phyloP scores from a whole-genome alignment of 37 sponge, comb jelly and placozoan genomes.

The Ephydatia muelleri region DNA sequence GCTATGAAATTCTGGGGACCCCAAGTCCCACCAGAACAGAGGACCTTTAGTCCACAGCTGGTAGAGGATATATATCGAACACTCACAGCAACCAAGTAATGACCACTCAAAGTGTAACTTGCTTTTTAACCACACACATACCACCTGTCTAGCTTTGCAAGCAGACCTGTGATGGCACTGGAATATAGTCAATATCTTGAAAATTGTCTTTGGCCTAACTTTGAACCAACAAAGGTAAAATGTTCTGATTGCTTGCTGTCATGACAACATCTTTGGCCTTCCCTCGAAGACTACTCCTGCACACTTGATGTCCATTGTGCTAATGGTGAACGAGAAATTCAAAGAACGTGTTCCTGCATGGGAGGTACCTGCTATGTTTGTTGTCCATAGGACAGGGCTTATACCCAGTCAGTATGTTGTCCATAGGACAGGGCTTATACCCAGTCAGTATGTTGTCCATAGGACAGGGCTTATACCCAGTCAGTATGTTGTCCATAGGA shows the following conservation, averaged over 20 bases:
- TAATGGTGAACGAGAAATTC: conserved; percentile 98
- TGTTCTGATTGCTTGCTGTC: neutral
- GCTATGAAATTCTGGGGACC: conserved; percentile 62
- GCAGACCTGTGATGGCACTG: conserved; percentile 64
- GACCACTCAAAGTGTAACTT: neutral
- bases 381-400: too few relatives aligned
- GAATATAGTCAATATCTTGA: conserved; percentile 98
- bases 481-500: too few relatives aligned
- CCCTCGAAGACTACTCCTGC: conserved; percentile 30
- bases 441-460: neutral
- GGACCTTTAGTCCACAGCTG: conserved; percentile 18
- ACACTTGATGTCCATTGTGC: conserved; percentile 87
- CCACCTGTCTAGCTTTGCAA: conserved; percentile 56
- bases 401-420: too few relatives aligned
- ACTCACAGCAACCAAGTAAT: conserved; percentile 39
- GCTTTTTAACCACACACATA: neutral
- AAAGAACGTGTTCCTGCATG: conserved; percentile 90
- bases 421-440: neutral
- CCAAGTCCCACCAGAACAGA: conserved; percentile 19
- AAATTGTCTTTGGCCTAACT: conserved; percentile 94
- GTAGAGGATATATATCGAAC: conserved; percentile 41
- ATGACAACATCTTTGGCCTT: neutral
- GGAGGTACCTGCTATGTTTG: conserved; percentile 45
- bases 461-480: too few relatives aligned
- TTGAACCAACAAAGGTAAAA: conserved; percentile 61